Evolutionary conservation across 2,888 invertebrate genomes (phyloP).

Genomic region (Cryptus armator): DNA sequence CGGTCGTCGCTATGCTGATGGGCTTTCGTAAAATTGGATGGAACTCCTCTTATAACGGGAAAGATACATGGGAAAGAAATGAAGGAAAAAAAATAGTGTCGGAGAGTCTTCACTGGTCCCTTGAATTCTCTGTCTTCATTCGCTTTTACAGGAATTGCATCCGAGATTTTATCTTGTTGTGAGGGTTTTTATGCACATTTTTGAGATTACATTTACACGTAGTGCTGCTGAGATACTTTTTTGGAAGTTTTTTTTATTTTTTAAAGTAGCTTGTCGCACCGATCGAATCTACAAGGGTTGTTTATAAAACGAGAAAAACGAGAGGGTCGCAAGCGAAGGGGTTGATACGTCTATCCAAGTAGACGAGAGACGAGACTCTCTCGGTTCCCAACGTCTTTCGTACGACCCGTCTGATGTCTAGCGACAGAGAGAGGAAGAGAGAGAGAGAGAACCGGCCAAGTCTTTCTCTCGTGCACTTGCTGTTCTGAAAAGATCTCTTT

Average conservation of each 20-base stretch:
- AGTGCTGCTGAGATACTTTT: too few relatives aligned
- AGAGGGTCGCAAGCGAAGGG: not conserved
- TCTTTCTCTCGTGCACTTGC: constrained; percentile 11
- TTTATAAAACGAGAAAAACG: not conserved
- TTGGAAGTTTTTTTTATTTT: too few relatives aligned
- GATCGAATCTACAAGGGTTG: not conserved
- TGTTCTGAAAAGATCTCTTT: constrained; percentile 6
- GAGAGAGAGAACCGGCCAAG: constrained; percentile 1
- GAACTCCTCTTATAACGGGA: constrained; percentile 47
- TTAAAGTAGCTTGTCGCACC: not conserved
- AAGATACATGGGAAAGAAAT: constrained; percentile 2
- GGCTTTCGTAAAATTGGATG: constrained; percentile 68
- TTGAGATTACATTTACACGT: not conserved
- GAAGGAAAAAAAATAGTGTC: constrained; percentile 20
- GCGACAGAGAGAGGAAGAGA: not conserved
- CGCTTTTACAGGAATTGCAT: constrained; percentile 62
- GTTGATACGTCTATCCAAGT: constrained; percentile 21
- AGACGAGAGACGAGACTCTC: constrained; percentile 4
- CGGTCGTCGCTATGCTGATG: constrained; percentile 63
- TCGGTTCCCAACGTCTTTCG: constrained; percentile 1
- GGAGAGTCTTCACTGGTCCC: constrained; percentile 31
- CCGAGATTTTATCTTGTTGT: not conserved
- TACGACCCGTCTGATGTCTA: constrained; percentile 10
- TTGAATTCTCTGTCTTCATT: constrained; percentile 43
- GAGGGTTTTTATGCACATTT: not conserved